Percentiles rank a stretch among this genome's conserved stretches.
phyloP scores from a whole-genome alignment of 2,888 invertebrate species.

The Tenodera sinensis region DNA sequence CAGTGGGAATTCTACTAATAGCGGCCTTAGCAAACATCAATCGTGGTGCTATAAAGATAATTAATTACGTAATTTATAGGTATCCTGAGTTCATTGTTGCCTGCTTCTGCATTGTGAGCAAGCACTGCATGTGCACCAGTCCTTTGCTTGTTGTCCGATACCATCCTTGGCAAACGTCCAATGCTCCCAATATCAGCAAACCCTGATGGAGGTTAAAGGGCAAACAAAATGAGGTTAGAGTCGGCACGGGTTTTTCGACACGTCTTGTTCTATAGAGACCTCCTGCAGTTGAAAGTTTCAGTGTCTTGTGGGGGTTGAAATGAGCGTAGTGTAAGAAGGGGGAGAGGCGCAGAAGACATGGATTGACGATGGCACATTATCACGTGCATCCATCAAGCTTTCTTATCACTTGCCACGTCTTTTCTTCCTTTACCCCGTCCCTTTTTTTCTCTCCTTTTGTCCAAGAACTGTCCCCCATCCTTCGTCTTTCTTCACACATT shows the following conservation, averaged over 20 bases:
- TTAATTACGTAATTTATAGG: no score
- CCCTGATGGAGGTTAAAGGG: not conserved
- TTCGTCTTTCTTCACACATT: not conserved
- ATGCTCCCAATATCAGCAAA: no score
- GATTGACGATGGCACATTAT: constrained; percentile 54
- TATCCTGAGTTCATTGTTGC: no score
- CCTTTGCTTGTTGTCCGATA: no score
- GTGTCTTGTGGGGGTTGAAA: not conserved
- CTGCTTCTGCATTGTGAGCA: no score
- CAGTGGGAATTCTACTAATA: no score
- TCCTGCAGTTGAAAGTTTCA: not conserved
- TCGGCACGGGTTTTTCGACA: not conserved
- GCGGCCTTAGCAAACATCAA: no score
- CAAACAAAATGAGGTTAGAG: not conserved
- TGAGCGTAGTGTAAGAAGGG: constrained; percentile 12
- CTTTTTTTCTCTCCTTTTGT: not conserved
- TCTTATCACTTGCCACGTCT: constrained; percentile 26
- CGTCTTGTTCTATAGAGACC: not conserved
- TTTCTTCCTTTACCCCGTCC: not conserved
- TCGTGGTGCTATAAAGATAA: no score
- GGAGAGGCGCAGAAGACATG: constrained; percentile 43
- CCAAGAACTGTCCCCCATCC: not conserved
- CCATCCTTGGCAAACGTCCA: no score
- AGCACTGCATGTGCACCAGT: no score
- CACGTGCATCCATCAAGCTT: constrained; percentile 49